phyloP scores from a whole-genome alignment of 2,797 vertebrate species.

The Chelonia mydas region DNA sequence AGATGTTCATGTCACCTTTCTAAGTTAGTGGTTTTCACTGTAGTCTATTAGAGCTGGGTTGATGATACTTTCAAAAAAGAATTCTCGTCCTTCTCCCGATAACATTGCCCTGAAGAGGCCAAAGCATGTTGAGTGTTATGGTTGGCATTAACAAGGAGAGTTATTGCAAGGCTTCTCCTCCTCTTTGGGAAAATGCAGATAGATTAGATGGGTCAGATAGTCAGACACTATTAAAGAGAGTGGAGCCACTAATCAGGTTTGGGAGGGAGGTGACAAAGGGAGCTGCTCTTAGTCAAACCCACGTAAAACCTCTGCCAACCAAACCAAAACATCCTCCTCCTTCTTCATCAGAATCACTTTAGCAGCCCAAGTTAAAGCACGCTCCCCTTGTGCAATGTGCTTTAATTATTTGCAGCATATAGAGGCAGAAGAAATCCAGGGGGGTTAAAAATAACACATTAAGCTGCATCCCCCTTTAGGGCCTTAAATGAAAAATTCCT shows the following conservation, averaged over 20 bases:
- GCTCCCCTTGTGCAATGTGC: neutral
- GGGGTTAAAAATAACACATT: constrained; percentile 4
- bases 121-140: neutral
- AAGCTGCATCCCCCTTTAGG: constrained; percentile 25
- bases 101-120: constrained; percentile 23
- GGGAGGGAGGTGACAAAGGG: neutral
- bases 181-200: neutral
- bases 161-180: neutral
- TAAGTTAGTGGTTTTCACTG: neutral
- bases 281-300: constrained; percentile 34
- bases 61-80: neutral
- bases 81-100: neutral
- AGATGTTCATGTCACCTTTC: neutral
- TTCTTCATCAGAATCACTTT: constrained; percentile 61
- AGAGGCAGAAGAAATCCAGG: constrained; percentile 46
- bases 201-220: neutral
- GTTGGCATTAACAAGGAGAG: constrained; percentile 36
- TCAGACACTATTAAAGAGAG: constrained; percentile 15
- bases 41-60: neutral
- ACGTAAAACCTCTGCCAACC: neutral
- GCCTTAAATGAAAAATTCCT: constrained; percentile 25
- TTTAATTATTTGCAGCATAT: constrained; percentile 8
- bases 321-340: constrained; percentile 24
- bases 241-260: constrained; percentile 9
- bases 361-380: constrained; percentile 13